Conservation (phyloP, 2,888 invertebrate genomes). For the Diarsia rubi region DNA sequence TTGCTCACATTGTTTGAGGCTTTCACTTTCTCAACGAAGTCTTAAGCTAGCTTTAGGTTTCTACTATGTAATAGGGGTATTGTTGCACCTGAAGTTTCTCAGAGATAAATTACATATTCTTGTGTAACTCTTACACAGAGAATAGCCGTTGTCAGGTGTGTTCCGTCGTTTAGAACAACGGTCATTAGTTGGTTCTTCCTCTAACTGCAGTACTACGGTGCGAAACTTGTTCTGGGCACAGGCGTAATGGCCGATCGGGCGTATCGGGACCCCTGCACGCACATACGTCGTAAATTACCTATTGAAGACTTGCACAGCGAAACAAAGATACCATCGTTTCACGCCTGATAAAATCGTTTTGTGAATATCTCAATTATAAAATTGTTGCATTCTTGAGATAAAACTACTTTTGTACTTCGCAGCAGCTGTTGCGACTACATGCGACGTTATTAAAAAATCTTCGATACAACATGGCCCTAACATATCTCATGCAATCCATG, state of each 20-base stretch:
- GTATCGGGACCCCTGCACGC: slow-evolving; percentile 72
- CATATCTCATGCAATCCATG: not conserved
- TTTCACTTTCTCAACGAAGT: slow-evolving; percentile 65
- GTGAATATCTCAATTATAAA: slow-evolving; percentile 57
- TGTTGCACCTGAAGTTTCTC: slow-evolving; percentile 43
- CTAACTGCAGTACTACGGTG: slow-evolving; percentile 60
- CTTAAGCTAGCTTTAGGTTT: slow-evolving; percentile 42
- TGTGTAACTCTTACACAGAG: slow-evolving; percentile 57
- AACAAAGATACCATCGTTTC: slow-evolving; percentile 59
- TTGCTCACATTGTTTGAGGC: slow-evolving; percentile 51
- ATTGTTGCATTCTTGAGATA: slow-evolving; percentile 32
- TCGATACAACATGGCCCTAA: not conserved
- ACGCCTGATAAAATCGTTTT: slow-evolving; percentile 56
- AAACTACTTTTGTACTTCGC: not conserved
- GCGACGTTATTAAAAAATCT: slow-evolving; percentile 2
- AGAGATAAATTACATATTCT: slow-evolving; percentile 49
- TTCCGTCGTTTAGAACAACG: slow-evolving; percentile 65
- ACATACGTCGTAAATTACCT: slow-evolving; percentile 69
- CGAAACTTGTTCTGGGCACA: slow-evolving; percentile 75
- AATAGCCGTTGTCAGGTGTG: slow-evolving; percentile 65
- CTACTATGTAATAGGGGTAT: slow-evolving; percentile 45
- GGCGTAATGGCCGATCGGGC: slow-evolving; percentile 80
- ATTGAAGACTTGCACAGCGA: slow-evolving; percentile 63
- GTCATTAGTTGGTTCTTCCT: slow-evolving; percentile 73
- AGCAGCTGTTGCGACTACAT: slow-evolving; percentile 5